A percentile compares a stretch with the other conserved stretches of the same genome.
Conservation (phyloP, 1,140 invertebrate genomes). For the Caenorhabditis inopinata region DNA sequence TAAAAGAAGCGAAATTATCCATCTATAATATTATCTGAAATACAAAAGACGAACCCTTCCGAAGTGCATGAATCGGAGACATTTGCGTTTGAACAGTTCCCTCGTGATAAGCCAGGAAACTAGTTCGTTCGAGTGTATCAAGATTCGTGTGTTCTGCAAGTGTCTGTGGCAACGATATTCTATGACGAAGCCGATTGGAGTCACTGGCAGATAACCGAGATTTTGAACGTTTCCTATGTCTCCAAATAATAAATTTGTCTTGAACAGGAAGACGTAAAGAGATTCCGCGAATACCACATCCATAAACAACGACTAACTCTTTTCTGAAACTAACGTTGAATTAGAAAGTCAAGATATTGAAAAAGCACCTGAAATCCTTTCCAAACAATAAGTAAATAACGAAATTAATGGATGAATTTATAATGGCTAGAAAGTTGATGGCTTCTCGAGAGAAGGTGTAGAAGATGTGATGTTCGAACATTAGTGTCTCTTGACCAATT, state of each 20-base stretch:
- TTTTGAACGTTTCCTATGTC: slow-evolving; percentile 17
- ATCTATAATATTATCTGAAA: too few species aligned
- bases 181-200: not conserved
- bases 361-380: slow-evolving; percentile 82
- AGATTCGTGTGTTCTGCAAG: slow-evolving; percentile 12
- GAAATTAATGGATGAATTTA: slow-evolving; percentile 95
- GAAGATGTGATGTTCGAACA: slow-evolving; percentile 49
- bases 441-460: slow-evolving; percentile 60
- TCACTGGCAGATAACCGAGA: not conserved
- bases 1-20: not conserved
- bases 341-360: slow-evolving; percentile 73
- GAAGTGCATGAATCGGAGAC: not conserved
- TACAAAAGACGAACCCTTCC: not conserved
- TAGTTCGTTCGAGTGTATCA: not conserved
- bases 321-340: slow-evolving; percentile 40
- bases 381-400: slow-evolving; percentile 95
- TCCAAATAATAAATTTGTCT: slow-evolving; percentile 51
- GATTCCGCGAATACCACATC: slow-evolving; percentile 50
- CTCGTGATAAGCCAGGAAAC: slow-evolving; percentile 3
- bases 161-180: slow-evolving; percentile 11
- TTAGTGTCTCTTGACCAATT: slow-evolving; percentile 46
- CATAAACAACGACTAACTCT: slow-evolving; percentile 51
- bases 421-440: slow-evolving; percentile 86
- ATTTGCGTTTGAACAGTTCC: not conserved
- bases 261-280: slow-evolving; percentile 49